Evolutionary conservation across 2,113 vertebrate species (phyloP), one percentile per base, ranked within the genome.

Genomic region (Paracyprichromis sp.): DNA sequence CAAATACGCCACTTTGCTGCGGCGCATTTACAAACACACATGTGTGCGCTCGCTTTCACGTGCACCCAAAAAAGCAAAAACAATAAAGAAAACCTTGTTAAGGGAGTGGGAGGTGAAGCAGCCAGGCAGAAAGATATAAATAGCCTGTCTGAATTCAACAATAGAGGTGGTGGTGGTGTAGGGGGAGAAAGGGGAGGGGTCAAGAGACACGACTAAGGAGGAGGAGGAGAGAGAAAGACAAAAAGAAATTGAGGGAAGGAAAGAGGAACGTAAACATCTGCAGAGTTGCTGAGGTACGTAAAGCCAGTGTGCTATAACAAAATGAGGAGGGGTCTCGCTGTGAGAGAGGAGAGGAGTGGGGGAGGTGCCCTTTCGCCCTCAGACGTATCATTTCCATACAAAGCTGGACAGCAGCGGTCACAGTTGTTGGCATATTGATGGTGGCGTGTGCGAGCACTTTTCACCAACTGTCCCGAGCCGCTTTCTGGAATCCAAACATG

Each of bases 101-200:
- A 80, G 79, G 91, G 89, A 92, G 92, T 91, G 88, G 92, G 92
- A 95, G 94, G 91, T 91, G 92, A 94, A 82, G 93, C 92, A 94
- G 89, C 88, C 89, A 92, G 88, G 93, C 81, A 87, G 91, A 89
- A 84, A 84, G 94, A 94, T 96, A 96, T 95, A 95, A 96, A 96
- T 95, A 96, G 94, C 90, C 85, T 88, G 91, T 94, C 95, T 95
- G 93, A 95, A 93, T 91, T 89, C 88, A 93, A 94, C 93, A 95
- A 95, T 90, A 92, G 89, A 91, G 84, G 91, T 83, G 86, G 86
- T 83, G 86, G 82, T 83, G 85, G 83, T 87, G 86, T 73, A 26
- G 13, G 63, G 79, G 36, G 19, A 76, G 19, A 16, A 40, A 43
- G 40, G 40, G 80, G 34, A 26, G 91, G 83, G 84, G 84, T 57